Evolutionary conservation across 2,888 invertebrate genomes (phyloP), one percentile per base, ranked within the genome.

Genomic region (Pterostichus madidus): DNA sequence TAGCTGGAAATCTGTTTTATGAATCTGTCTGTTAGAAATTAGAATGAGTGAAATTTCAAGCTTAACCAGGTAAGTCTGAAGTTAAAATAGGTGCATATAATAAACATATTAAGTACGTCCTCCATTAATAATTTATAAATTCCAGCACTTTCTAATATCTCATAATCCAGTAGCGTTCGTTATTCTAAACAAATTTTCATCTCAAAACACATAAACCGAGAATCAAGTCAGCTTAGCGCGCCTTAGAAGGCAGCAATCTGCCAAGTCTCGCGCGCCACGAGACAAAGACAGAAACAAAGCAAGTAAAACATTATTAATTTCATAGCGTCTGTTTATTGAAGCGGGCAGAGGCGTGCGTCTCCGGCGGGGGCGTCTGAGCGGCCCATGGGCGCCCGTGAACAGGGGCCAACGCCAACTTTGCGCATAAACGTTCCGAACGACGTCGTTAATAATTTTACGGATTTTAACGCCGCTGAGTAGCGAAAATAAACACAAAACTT

Each of bases 341-440:
- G 56, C 56, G 56, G 56, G 56, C 56, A 56, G 56, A n/a, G 56
- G 56, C 56, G 56, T 56, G 6, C 56, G 56, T 56, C 52, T 52
- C 52, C 8, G 2, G 52, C 52, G 13, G n/a, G 46, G 53, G 53
- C 15, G 15, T 39, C 49, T 13, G 49, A 49, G 17, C 24, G 59
- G 31, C 59, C 49, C 59, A 59, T 24, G 31, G 59, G 59, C 59
- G 59, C 11, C 59, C 59, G 59, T 59, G 59, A 11, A 4, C 59
- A 59, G 59, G 59, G 24, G 31, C 24, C 31, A 8, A 17, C n/a
- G 35, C 64, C 35, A 77, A 77, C 56, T 77, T 77, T 35, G 56
- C 59, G 24, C 77, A 77, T 77, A 77, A 77, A 77, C 77, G 77
- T 35, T 73, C n/a, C 39, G 35, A 77, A 77, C 77, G 77, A 77